Conservation (phyloP, 2,113 vertebrate genomes). For the Oplegnathus fasciatus region DNA sequence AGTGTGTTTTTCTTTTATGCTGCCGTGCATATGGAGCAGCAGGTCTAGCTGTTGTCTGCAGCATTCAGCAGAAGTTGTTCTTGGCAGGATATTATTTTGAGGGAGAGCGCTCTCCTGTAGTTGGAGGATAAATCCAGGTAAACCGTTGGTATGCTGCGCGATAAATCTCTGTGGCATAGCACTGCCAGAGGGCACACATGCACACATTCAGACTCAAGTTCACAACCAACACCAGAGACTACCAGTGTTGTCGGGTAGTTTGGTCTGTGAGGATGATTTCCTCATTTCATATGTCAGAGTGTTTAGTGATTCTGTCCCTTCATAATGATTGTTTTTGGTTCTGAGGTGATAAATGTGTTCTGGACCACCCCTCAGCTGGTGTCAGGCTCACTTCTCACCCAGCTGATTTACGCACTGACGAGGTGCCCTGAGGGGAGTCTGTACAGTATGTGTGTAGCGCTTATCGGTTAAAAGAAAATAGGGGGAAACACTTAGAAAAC, state of each 20-base stretch:
- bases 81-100: constrained; percentile 81
- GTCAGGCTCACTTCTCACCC: constrained; percentile 54
- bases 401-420: constrained; percentile 55
- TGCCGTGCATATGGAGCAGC: constrained; percentile 28
- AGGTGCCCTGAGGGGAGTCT: constrained; percentile 36
- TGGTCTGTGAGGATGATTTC: constrained; percentile 36
- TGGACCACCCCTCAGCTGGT: constrained; percentile 58
- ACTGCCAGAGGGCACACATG: constrained; percentile 74
- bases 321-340: constrained; percentile 67
- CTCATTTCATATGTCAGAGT: constrained; percentile 27
- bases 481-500: too few relatives aligned
- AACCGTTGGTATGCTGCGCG: constrained; percentile 79
- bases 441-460: constrained; percentile 10
- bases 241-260: constrained; percentile 35
- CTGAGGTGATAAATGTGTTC: constrained; percentile 55
- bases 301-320: constrained; percentile 59
- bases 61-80: constrained; percentile 75
- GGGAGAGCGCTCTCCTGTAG: constrained; percentile 73
- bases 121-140: constrained; percentile 80
- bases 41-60: constrained; percentile 69
- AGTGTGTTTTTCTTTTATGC: constrained; percentile 45
- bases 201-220: constrained; percentile 47
- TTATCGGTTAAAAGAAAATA: constrained; percentile 1
- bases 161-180: constrained; percentile 76
- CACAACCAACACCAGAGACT: constrained; percentile 44